Evolutionary conservation across 2,888 invertebrate species (phyloP).

Genomic region (Balanococcus diminutus): DNA sequence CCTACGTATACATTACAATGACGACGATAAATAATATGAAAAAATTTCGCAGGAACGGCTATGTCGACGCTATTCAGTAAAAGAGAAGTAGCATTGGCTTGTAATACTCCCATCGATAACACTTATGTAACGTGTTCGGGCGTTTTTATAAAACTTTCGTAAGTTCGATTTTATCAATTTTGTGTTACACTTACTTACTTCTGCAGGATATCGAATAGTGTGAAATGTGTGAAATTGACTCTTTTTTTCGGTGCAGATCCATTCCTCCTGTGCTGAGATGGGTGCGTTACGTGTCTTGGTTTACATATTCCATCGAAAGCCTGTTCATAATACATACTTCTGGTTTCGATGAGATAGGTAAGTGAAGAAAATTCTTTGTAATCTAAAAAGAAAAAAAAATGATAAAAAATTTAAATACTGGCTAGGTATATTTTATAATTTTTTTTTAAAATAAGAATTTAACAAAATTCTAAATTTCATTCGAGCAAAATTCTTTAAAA

Average conservation of each 20-base stretch:
- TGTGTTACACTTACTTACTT: neutral
- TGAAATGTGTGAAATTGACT: neutral
- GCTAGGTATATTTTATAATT: too few species aligned
- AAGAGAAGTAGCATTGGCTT: neutral
- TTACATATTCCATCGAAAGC: slow-evolving; percentile 29
- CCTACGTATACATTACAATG: too few species aligned
- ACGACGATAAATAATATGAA: neutral
- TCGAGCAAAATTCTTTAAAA: too few species aligned
- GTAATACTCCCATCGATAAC: slow-evolving; percentile 29
- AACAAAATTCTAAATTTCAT: too few species aligned
- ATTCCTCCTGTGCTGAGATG: slow-evolving; percentile 37
- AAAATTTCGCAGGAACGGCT: neutral
- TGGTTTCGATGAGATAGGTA: slow-evolving; percentile 22
- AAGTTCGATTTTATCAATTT: too few species aligned
- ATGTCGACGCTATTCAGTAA: slow-evolving; percentile 30
- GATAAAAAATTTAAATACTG: too few species aligned
- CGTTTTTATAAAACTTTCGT: slow-evolving; percentile 50
- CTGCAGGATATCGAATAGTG: neutral
- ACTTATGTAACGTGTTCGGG: slow-evolving; percentile 39
- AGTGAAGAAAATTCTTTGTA: too few species aligned
- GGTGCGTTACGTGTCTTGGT: slow-evolving; percentile 46
- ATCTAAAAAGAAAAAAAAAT: too few species aligned
- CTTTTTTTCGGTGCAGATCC: neutral
- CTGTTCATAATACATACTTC: slow-evolving; percentile 12
- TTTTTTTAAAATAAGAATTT: too few species aligned